Percentiles rank a stretch among this genome's conserved stretches.
Conservation (phyloP, 2,888 invertebrate genomes). For the Orthosia cruda region DNA sequence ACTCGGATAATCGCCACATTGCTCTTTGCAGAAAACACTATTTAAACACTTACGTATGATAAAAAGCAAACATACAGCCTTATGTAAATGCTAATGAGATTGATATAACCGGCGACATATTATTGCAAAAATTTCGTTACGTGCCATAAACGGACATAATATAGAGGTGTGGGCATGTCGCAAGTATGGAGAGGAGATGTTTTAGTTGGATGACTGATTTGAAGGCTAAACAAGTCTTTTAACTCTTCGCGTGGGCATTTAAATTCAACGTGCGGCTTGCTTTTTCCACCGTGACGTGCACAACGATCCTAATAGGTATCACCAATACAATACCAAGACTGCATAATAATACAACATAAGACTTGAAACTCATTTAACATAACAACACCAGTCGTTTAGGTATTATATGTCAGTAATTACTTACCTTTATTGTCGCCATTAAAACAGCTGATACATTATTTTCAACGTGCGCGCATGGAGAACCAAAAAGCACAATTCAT, state of each 20-base stretch:
- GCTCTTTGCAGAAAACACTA: conserved; percentile 9
- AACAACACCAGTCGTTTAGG: conserved; percentile 17
- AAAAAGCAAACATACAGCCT: conserved; percentile 38
- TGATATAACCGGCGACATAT: conserved; percentile 54
- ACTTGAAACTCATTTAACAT: background rate
- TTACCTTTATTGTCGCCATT: conserved; percentile 14
- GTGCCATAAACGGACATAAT: conserved; percentile 51
- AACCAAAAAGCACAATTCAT: conserved; percentile 48
- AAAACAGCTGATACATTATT: conserved; percentile 37
- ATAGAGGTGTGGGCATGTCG: conserved; percentile 64
- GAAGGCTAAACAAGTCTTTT: conserved; percentile 63
- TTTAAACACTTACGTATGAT: conserved; percentile 22
- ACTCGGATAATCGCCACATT: conserved; percentile 26
- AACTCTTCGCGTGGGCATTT: conserved; percentile 55
- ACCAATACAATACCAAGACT: conserved; percentile 4
- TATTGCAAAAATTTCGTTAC: conserved; percentile 60
- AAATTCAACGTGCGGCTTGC: conserved; percentile 32
- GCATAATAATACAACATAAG: conserved; percentile 13
- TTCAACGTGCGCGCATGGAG: conserved; percentile 17
- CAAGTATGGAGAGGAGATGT: conserved; percentile 59
- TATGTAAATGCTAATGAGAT: conserved; percentile 64
- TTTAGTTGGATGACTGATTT: conserved; percentile 54
- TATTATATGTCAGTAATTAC: conserved; percentile 18
- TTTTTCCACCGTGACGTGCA: conserved; percentile 41
- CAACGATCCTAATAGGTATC: conserved; percentile 33